Evolutionary conservation across 2,797 vertebrate species (phyloP), one percentile per base, ranked within the genome.

Genomic region (Columba guinea): DNA sequence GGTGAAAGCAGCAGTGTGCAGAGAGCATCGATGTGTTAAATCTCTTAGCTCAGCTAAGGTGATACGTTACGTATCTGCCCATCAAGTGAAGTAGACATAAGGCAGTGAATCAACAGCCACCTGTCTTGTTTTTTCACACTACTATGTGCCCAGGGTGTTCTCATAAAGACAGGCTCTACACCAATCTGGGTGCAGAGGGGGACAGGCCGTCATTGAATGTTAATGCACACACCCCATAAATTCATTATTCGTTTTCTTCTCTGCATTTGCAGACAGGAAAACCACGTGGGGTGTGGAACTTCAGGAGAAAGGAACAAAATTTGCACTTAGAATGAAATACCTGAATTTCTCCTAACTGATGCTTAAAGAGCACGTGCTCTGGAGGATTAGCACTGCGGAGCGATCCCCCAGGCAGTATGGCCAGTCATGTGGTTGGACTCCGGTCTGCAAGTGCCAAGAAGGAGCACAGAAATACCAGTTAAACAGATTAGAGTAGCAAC

Each of bases 381-480:
- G 91, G 51, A 52, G 69, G 94, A 97, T 97, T 97, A 97, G 78
- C 39, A 13, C 24, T 30, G 34, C 6, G 5, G 75, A 93, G 89
- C 4, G 28, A 93, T 89, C 90, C 68, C 84, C 37, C n/a, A 52
- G 67, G 94, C 83, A 83, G 56, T 46, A 49, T 79, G 81, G 89
- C 82, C 12, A 11, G 89, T 97, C 97, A 97, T 94, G 96, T 56
- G 96, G 81, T 70, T 93, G 81, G 67, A 89, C 75, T 94, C 83
- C 0, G 0, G 63, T 79, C 53, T 27, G 34, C 16, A 85, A 48
- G n/a, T 87, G 67, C 95, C 91, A 94, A 68, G 16, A 74, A 76
- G 67, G 51, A 65, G 81, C 60, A 44, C 28, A 86, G 63, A 91
- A 84, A 60, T 75, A 46, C 80, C 81, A 62, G 41, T 46, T 21